phyloP scores from a whole-genome alignment of 2,113 vertebrate genomes.

The Catagonus wagneri region DNA sequence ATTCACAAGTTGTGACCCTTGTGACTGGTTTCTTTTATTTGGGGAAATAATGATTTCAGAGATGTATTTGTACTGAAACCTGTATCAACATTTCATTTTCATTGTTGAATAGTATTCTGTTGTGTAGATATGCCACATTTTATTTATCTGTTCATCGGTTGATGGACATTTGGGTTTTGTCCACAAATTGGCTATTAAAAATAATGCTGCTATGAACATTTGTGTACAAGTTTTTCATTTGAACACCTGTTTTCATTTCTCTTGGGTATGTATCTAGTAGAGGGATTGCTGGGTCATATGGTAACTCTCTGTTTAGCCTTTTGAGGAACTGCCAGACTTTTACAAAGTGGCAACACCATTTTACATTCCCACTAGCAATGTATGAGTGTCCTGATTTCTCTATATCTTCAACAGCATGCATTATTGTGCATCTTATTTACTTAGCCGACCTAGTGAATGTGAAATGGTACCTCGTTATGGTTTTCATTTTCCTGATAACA shows the following conservation, averaged over 20 bases:
- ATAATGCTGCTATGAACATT: background rate
- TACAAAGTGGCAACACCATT: background rate
- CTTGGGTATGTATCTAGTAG: background rate
- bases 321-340: background rate
- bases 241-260: too few relatives aligned
- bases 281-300: background rate
- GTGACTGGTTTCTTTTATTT: background rate
- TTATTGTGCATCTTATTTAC: too few relatives aligned
- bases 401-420: too few relatives aligned
- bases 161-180: background rate
- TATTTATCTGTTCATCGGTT: background rate
- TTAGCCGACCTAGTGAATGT: too few relatives aligned
- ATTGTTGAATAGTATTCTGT: slow-evolving; percentile 8
- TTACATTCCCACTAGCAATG: too few relatives aligned
- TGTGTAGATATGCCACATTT: background rate
- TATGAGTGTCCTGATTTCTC: too few relatives aligned
- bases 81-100: background rate
- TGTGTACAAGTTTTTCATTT: too few relatives aligned
- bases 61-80: background rate
- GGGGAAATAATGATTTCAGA: background rate
- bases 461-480: too few relatives aligned
- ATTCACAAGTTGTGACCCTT: background rate
- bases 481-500: too few relatives aligned
- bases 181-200: background rate
- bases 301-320: background rate